Base-by-base conservation (phyloP, 2,888 invertebrate genomes). In the Monopis laevigella region DNA sequence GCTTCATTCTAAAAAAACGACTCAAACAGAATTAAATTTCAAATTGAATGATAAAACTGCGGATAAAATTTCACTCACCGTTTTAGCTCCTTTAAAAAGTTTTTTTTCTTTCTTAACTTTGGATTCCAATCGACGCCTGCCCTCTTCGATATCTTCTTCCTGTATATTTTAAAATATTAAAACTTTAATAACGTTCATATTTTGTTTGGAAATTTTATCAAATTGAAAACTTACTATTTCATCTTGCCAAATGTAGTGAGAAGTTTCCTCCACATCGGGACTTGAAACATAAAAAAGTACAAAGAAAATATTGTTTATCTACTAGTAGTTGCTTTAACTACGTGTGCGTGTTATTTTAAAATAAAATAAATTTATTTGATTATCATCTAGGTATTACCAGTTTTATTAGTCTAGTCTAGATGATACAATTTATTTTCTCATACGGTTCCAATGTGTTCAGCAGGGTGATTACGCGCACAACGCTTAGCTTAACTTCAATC, bases 201-300 rank as follows among this genome's bases (percentile, higher is more conserved):
- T 7, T 21, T 32, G 17, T 17, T 17, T 17, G 12, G 6, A 32
- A 17, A 16, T 17, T 4, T 29, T 13, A 21, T 10, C 5, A 32
- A 30, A 32, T 10, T 8, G 8, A 21, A 7, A 29, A 56, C 54
- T 57, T 48, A 62, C 62, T 14, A 53, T 40, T 42, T 51, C 48
- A 44, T 62, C 62, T 45, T 59, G 51, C 48, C 59, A 59, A n/a
- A 55, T 48, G 21, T 42, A 51, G 41, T 59, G 52, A 14, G 52
- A 49, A 2, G 60, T 55, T 46, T 57, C 58, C 41, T 51, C 51
- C 11, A 60, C 52, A 42, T 61, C 58, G 10, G 56, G 57, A 14
- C 59, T n/a, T n/a, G n/a, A n/a, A n/a, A n/a, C n/a, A n/a, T n/a
- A n/a, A n/a, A n/a, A n/a, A n/a, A n/a, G n/a, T n/a, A n/a, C n/a